A percentile compares a stretch with the other conserved stretches of the same genome.
Evolutionary conservation across 2,113 vertebrate genomes (phyloP).

Genomic region (Saimiri boliviensis): DNA sequence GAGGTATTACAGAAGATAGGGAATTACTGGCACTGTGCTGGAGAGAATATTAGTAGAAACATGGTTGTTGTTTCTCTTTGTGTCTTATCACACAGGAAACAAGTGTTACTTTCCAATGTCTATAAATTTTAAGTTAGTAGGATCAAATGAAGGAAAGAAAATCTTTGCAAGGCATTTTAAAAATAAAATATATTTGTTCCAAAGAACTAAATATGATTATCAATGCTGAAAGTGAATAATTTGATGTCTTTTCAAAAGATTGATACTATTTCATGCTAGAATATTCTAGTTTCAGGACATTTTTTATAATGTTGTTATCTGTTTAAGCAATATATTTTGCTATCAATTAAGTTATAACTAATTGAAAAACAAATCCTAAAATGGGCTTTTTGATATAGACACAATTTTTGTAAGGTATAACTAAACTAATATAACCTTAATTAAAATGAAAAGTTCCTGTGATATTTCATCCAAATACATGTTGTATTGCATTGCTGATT

Average conservation of each 20-base stretch:
- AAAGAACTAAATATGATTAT: background rate
- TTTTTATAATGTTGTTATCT: background rate
- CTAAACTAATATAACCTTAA: background rate
- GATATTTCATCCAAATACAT: background rate
- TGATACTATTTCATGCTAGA: background rate
- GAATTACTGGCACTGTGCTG: constrained; percentile 74
- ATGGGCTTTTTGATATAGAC: background rate
- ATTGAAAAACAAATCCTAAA: background rate
- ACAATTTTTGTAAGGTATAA: background rate
- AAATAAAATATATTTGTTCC: background rate
- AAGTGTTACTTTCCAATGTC: constrained; percentile 67
- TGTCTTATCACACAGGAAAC: constrained; percentile 33
- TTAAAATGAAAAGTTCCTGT: background rate
- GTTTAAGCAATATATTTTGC: background rate
- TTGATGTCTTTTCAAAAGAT: background rate
- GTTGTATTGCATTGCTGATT: background rate
- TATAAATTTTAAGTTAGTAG: background rate
- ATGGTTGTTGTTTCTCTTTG: constrained; percentile 39
- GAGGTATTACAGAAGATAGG: constrained; percentile 73
- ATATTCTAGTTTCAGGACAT: background rate
- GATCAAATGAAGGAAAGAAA: background rate
- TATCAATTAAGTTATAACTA: background rate
- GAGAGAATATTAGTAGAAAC: constrained; percentile 80
- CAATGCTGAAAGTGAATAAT: background rate
- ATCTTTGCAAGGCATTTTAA: background rate